Evolutionary conservation across 2,113 vertebrate species (phyloP).

Genomic region (Pycnonotus jocosus): DNA sequence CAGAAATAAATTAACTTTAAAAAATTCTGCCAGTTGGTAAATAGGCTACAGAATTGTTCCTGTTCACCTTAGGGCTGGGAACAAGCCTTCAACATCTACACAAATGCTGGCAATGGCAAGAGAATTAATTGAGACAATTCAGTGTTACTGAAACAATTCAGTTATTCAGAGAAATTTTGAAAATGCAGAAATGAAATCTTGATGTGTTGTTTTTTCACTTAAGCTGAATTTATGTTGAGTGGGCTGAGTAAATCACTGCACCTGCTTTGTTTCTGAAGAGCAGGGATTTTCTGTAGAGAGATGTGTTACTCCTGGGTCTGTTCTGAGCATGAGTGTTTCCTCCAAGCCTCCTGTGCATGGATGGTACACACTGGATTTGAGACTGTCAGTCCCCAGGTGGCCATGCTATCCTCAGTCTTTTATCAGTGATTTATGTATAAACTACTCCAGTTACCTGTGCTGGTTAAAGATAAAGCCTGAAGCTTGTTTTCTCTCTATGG

Average conservation of each 20-base stretch:
- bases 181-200: neutral
- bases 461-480: neutral
- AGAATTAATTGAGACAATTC: neutral
- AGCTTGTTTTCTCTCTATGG: neutral
- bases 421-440: conserved; percentile 17
- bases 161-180: neutral
- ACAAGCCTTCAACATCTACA: neutral
- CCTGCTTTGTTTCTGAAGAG: neutral
- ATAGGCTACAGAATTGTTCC: neutral
- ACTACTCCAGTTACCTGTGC: neutral
- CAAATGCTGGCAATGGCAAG: neutral
- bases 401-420: neutral
- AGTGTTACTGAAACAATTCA: neutral
- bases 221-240: neutral
- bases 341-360: neutral
- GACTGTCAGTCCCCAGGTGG: neutral
- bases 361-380: neutral
- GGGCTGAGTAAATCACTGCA: neutral
- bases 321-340: neutral
- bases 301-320: neutral
- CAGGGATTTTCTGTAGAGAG: neutral
- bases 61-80: neutral
- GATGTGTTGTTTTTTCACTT: neutral
- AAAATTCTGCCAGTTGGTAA: neutral
- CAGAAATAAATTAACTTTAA: neutral